These are phyloP conservation scores for Sinodicranocentrus sp. DNA, from an alignment of 2,888 invertebrate genomes.

Conservation along the genomic window DNA sequence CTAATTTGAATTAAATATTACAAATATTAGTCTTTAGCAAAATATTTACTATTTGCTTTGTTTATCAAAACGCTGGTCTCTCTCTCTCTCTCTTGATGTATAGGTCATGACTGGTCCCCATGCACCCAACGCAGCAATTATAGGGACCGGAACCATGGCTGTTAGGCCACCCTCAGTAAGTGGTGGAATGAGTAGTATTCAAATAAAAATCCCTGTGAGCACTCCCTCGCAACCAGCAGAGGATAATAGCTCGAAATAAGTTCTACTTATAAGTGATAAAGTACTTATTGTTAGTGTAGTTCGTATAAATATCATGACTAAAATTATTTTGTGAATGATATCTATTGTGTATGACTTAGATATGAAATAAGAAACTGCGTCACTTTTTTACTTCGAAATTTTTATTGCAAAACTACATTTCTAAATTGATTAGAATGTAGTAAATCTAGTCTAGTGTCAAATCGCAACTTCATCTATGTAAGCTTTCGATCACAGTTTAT, in stretches of 20 bases:
- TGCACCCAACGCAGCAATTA: slow-evolving; percentile 38
- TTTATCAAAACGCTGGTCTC: no score
- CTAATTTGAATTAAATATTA: not conserved
- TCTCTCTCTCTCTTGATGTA: not conserved
- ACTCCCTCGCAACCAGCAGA: not conserved
- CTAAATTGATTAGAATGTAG: slow-evolving; percentile 44
- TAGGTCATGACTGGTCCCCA: slow-evolving; percentile 52
- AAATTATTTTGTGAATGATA: no score
- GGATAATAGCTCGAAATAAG: not conserved
- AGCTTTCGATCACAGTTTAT: no score
- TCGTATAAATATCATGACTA: no score
- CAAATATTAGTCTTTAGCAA: no score
- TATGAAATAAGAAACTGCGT: no score
- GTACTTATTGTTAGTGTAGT: not conserved
- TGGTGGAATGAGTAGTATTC: slow-evolving; percentile 36
- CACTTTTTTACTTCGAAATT: slow-evolving; percentile 10
- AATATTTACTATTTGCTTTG: no score
- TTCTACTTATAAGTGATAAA: no score
- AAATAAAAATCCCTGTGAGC: slow-evolving; percentile 28
- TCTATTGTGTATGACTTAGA: no score
- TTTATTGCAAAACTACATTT: slow-evolving; percentile 8
- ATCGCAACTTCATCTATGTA: no score
- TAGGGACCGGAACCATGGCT: slow-evolving; percentile 7
- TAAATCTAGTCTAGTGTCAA: slow-evolving; percentile 50
- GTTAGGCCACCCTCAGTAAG: slow-evolving; percentile 39